phyloP scores from a whole-genome alignment of 2,888 invertebrate genomes.

The Thymelicus sylvestris region DNA sequence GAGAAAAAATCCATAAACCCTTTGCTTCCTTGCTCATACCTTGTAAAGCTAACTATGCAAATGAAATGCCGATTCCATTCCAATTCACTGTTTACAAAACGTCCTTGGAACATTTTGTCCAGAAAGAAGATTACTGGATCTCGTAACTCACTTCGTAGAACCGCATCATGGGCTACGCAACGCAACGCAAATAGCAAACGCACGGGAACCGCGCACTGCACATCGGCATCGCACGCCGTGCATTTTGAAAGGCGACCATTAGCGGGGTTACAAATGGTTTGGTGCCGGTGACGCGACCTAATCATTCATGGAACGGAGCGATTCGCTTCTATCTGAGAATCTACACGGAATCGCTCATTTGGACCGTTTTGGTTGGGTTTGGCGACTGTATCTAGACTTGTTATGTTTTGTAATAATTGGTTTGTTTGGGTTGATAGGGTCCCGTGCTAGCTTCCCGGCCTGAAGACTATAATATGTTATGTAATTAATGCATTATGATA shows the following conservation, averaged over 20 bases:
- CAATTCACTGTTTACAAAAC: too few species aligned
- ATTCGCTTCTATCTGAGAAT: slow-evolving; percentile 32
- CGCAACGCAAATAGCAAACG: not conserved
- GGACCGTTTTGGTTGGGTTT: too few species aligned
- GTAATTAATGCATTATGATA: too few species aligned
- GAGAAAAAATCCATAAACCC: too few species aligned
- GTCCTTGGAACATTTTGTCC: too few species aligned
- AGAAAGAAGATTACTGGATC: too few species aligned
- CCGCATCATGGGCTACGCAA: not conserved
- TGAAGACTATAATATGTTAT: too few species aligned
- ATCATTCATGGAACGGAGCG: slow-evolving; percentile 33
- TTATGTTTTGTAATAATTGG: not conserved
- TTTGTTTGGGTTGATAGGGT: not conserved
- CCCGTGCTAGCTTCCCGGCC: too few species aligned
- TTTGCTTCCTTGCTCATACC: too few species aligned
- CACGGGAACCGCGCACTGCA: not conserved
- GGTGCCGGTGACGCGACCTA: slow-evolving; percentile 40
- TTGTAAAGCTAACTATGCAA: too few species aligned
- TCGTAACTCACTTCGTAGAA: too few species aligned
- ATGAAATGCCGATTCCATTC: too few species aligned
- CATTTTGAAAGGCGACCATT: slow-evolving; percentile 21
- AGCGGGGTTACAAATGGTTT: slow-evolving; percentile 40
- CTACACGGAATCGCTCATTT: slow-evolving; percentile 21
- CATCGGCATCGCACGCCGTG: not conserved
- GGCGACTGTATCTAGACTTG: not conserved